phyloP scores from a whole-genome alignment of 2,888 invertebrate species.

The Altica lythri region DNA sequence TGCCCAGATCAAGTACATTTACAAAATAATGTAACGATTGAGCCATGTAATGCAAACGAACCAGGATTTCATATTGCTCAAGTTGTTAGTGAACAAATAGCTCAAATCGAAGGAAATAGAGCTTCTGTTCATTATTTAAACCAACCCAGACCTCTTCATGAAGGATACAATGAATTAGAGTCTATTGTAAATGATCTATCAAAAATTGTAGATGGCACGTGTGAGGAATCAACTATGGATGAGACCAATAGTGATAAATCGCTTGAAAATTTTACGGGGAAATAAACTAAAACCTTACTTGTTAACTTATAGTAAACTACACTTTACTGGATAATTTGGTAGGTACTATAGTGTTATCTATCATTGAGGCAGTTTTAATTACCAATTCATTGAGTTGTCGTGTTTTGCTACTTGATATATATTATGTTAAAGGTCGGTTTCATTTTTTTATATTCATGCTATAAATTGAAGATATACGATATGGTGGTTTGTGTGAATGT shows the following conservation, averaged over 20 bases:
- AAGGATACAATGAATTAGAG: conserved; percentile 24
- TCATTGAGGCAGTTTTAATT: background rate
- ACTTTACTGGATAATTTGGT: background rate
- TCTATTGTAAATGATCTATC: conserved; percentile 32
- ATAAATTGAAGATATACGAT: too few relatives aligned
- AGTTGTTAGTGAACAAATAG: conserved; percentile 32
- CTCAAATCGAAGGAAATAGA: conserved; percentile 24
- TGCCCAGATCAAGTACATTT: background rate
- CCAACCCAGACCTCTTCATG: conserved; percentile 6
- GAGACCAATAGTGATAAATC: conserved; percentile 29
- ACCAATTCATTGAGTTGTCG: background rate
- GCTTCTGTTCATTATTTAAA: conserved; percentile 6
- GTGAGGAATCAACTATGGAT: conserved; percentile 17
- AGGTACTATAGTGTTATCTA: background rate
- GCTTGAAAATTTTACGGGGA: conserved; percentile 32
- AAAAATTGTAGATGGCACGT: conserved; percentile 26
- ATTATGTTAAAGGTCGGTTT: too few relatives aligned
- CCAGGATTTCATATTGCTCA: conserved; percentile 34
- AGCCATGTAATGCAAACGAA: background rate
- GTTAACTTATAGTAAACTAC: background rate
- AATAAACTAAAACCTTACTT: conserved; percentile 16
- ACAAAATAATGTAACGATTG: background rate
- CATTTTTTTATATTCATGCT: too few relatives aligned
- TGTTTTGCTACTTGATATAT: background rate
- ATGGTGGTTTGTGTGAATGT: too few relatives aligned